Evolutionary conservation across 30 jellyfish, hydroid and myxozoan species (phyloP).

Genomic region (Kudoa iwatai): DNA sequence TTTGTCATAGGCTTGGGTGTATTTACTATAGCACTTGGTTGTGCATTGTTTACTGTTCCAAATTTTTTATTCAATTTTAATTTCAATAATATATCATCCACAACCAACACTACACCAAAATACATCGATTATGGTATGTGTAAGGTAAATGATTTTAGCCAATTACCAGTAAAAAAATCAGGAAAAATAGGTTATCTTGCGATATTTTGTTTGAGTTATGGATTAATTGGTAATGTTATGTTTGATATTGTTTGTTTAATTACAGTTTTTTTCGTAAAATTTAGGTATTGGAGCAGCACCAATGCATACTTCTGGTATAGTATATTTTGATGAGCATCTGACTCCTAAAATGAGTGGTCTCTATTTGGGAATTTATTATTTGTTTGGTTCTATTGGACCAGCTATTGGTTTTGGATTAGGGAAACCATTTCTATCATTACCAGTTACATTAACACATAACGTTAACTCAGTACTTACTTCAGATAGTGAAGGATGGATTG

Average conservation of each 20-base stretch:
- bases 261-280: no score
- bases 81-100: no score
- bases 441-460: not conserved
- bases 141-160: no score
- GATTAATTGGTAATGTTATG: no score
- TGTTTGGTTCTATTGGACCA: slow-evolving; percentile 69
- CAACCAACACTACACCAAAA: no score
- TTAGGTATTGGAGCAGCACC: slow-evolving; percentile 96
- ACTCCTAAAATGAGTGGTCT: slow-evolving; percentile 27
- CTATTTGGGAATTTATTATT: slow-evolving; percentile 25
- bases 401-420: slow-evolving; percentile 20
- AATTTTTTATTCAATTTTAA: no score
- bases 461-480: not conserved
- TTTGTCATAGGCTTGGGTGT: slow-evolving; percentile 23
- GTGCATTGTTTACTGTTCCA: slow-evolving; percentile 17
- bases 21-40: slow-evolving; percentile 17
- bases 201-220: slow-evolving; percentile 12
- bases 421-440: not conserved
- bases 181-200: slow-evolving; percentile 3
- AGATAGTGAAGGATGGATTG: slow-evolving; percentile 1
- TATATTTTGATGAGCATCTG: slow-evolving; percentile 37
- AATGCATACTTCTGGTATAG: slow-evolving; percentile 35
- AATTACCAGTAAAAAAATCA: no score
- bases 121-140: no score
- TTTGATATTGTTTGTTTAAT: no score